phyloP scores from a whole-genome alignment of 2,888 invertebrate species.

The Lissonota sp. region DNA sequence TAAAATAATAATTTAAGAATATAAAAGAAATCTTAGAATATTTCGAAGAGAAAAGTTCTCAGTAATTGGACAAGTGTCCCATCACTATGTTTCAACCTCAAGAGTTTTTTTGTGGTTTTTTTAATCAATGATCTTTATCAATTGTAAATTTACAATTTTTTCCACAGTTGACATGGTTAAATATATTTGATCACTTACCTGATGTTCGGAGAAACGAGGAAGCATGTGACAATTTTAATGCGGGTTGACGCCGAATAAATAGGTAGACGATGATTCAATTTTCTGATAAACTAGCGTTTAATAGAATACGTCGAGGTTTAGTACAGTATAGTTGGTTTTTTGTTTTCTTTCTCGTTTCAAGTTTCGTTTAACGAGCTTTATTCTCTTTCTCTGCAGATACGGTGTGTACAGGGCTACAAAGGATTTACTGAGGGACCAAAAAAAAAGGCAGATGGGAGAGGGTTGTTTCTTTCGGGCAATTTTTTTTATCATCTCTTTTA shows the following conservation, averaged over 20 bases:
- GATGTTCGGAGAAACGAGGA: not conserved
- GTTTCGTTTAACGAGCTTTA: constrained; percentile 73
- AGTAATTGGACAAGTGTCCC: too few relatives aligned
- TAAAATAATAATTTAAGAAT: too few relatives aligned
- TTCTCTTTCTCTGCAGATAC: constrained; percentile 57
- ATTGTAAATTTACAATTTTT: not conserved
- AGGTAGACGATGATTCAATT: constrained; percentile 69
- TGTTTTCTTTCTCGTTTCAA: constrained; percentile 66
- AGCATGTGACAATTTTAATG: not conserved
- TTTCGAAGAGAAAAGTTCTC: too few relatives aligned
- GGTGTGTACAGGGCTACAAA: constrained; percentile 66
- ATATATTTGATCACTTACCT: constrained; percentile 39
- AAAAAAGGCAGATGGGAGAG: constrained; percentile 29
- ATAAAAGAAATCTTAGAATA: too few relatives aligned
- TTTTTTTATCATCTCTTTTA: not conserved
- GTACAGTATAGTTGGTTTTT: constrained; percentile 74
- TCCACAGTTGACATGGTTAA: not conserved
- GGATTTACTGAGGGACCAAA: constrained; percentile 42
- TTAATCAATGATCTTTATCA: too few relatives aligned
- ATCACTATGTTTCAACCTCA: too few relatives aligned
- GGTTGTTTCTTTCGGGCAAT: constrained; percentile 13
- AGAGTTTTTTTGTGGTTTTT: too few relatives aligned
- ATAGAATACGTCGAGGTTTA: constrained; percentile 80
- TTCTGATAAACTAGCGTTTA: constrained; percentile 81
- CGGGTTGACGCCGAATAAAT: constrained; percentile 36